Conservation (phyloP, 2,888 invertebrate genomes). For the Brachynemurus nebulosus region DNA sequence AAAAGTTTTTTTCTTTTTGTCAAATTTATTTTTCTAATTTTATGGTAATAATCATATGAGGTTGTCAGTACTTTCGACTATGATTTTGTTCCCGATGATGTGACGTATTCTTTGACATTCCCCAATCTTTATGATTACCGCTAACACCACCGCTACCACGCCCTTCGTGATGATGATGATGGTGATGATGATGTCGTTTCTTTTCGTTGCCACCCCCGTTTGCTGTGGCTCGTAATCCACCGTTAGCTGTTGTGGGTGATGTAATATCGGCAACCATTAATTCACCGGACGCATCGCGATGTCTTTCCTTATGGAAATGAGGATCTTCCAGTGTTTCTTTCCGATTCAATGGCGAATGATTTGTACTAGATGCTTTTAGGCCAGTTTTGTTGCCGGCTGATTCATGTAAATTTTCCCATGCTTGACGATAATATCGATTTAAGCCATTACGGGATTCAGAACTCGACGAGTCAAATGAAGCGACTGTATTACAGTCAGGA, state of each 20-base stretch:
- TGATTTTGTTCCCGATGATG: slow-evolving; percentile 30
- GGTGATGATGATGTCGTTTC: slow-evolving; percentile 57
- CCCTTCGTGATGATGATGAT: slow-evolving; percentile 58
- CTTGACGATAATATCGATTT: slow-evolving; percentile 79
- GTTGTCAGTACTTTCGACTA: slow-evolving; percentile 37
- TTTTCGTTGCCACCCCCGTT: slow-evolving; percentile 36
- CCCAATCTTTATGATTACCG: slow-evolving; percentile 44
- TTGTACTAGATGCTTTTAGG: slow-evolving; percentile 22
- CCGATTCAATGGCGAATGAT: slow-evolving; percentile 45
- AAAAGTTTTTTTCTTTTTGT: background rate
- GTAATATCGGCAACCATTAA: slow-evolving; percentile 53
- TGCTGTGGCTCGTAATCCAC: slow-evolving; percentile 29
- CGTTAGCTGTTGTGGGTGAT: slow-evolving; percentile 10
- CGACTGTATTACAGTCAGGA: slow-evolving; percentile 82
- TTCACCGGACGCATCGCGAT: slow-evolving; percentile 52
- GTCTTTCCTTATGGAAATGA: slow-evolving; percentile 21
- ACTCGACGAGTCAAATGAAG: slow-evolving; percentile 77
- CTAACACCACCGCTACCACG: no score
- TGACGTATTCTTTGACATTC: slow-evolving; percentile 32
- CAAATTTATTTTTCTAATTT: slow-evolving; percentile 23
- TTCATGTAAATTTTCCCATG: slow-evolving; percentile 87
- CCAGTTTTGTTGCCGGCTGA: slow-evolving; percentile 48
- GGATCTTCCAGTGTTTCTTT: slow-evolving; percentile 62
- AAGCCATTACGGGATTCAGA: slow-evolving; percentile 69
- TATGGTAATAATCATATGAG: slow-evolving; percentile 29